Evolutionary conservation across 2,888 invertebrate species (phyloP), one percentile per base, ranked within the genome.

Genomic region (Lithosia quadra): DNA sequence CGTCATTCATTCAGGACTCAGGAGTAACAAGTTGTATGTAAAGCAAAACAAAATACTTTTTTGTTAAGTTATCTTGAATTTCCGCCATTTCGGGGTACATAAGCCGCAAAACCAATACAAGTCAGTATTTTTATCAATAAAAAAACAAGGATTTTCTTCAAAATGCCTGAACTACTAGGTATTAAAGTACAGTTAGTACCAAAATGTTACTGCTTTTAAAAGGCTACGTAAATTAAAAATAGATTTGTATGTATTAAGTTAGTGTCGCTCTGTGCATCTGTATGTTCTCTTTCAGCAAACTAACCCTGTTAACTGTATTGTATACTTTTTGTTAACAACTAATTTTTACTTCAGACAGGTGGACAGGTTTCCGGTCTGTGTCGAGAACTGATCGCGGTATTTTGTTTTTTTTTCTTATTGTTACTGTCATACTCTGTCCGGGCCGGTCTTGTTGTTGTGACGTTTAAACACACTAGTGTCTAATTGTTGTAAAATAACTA

Each of bases 301-400:
- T 66, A 65, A 65, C 49, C 34, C 1, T 43, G 22, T 60, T 67
- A 63, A 28, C 10, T 56, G 55, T 56, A 61, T 63, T 68, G 10
- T 67, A 18, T 71, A 65, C 43, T 59, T 69, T 72, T 72, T 67
- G 72, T 74, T 87, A 87, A 88, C 82, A 76, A 85, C 85, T 87
- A 89, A 90, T 91, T 93, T 93, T 92, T 91, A 85, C 73, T 93
- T 93, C 70, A 94, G 91, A 86, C 81, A 83, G 76, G 76, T 92
- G 94, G 93, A 84, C 92, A 82, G 94, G 92, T 72, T 93, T 93
- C 87, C 89, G 84, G 79, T 83, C 92, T 66, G 93, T 94, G 69
- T 79, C 94, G 67, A 84, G 90, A 69, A 78, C 78, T 63, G 93
- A 94, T 81, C 82, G 88, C 88, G 94, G 94, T 94, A 94, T 84